phyloP scores from a whole-genome alignment of 37 sponge, comb jelly and placozoan genomes.

The Geodia barretti region DNA sequence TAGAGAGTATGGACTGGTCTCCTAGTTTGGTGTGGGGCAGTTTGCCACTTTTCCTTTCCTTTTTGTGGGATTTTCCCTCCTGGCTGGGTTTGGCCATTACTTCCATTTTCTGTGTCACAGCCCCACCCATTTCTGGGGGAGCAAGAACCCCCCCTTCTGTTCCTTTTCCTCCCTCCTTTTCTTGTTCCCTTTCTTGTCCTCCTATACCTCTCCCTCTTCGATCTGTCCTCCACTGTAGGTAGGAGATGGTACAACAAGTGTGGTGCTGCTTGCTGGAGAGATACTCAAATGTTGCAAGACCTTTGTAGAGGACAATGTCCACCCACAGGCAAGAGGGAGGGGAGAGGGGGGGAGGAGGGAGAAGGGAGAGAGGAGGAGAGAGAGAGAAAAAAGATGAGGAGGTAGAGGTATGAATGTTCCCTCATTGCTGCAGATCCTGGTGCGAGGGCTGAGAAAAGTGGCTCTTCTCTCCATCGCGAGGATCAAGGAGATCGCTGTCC shows the following conservation, averaged over 20 bases:
- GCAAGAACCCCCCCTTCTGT: neutral
- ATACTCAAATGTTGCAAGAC: constrained; percentile 94
- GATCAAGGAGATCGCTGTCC: constrained; percentile 82
- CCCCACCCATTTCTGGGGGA: neutral
- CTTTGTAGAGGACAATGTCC: constrained; percentile 97
- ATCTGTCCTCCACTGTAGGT: constrained; percentile 60
- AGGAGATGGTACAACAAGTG: constrained; percentile 98
- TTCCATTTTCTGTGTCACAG: neutral
- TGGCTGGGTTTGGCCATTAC: neutral
- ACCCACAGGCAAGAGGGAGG: constrained; percentile 58
- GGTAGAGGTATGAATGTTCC: too few species aligned
- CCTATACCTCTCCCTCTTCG: neutral
- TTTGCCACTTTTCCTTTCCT: too few species aligned
- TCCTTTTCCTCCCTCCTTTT: neutral
- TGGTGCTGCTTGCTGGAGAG: constrained; percentile 95
- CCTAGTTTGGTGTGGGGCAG: too few species aligned
- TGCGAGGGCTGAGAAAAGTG: constrained; percentile 87
- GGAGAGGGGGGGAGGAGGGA: too few species aligned
- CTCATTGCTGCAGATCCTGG: constrained; percentile 71
- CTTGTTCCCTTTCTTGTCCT: neutral
- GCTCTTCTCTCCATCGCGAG: constrained; percentile 74
- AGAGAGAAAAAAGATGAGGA: too few species aligned
- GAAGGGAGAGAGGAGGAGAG: too few species aligned
- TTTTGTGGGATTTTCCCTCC: too few species aligned
- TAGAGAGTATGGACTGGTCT: too few species aligned